Percentiles rank a stretch among this genome's conserved stretches.
These are phyloP conservation scores for Borostomias antarcticus DNA, from an alignment of 2,797 vertebrate species.

Conservation along the genomic window DNA sequence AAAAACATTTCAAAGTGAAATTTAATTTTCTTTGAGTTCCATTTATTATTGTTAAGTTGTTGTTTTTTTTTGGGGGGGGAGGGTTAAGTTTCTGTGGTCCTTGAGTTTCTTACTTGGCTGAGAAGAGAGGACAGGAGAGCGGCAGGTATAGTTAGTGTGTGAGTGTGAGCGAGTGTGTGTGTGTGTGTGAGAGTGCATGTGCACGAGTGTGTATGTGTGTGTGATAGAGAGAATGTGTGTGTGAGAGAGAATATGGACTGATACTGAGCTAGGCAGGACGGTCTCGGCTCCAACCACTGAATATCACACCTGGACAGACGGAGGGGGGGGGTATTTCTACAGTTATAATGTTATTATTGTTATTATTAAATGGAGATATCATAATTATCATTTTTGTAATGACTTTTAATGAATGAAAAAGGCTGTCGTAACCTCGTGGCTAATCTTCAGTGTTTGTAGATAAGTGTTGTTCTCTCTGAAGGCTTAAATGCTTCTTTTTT, in stretches of 20 bases:
- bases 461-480: constrained; percentile 83
- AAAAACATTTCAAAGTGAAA: constrained; percentile 52
- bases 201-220: no score
- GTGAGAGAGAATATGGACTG: neutral
- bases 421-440: constrained; percentile 88
- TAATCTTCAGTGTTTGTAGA: constrained; percentile 93
- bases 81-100: constrained; percentile 47
- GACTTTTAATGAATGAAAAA: constrained; percentile 82
- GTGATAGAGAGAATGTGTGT: no score
- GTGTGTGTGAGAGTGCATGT: no score
- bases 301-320: constrained; percentile 71
- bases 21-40: constrained; percentile 20
- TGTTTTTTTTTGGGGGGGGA: constrained; percentile 51
- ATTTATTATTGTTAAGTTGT: constrained; percentile 36
- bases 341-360: constrained; percentile 61
- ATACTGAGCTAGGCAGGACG: constrained; percentile 15
- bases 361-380: constrained; percentile 70
- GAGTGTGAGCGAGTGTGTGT: neutral
- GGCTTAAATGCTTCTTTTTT: constrained; percentile 55
- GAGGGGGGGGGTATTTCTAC: constrained; percentile 81
- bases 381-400: constrained; percentile 84
- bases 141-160: constrained; percentile 11
- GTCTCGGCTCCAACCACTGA: constrained; percentile 84
- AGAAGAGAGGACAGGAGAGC: constrained; percentile 14
- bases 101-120: constrained; percentile 30